phyloP scores from a whole-genome alignment of 2,113 vertebrate genomes.

The Capricornis sumatraensis region DNA sequence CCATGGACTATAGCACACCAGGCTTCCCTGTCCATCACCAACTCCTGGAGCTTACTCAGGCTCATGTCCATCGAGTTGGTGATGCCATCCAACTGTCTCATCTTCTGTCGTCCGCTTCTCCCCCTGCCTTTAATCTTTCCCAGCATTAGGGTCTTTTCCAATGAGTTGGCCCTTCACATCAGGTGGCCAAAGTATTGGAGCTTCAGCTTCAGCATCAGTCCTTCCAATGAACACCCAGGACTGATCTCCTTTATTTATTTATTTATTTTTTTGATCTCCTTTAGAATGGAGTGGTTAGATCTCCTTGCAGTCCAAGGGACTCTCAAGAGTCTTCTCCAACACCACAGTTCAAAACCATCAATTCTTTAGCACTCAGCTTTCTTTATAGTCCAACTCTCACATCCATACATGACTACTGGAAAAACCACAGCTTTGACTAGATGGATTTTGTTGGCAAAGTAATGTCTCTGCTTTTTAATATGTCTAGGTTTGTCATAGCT shows the following conservation, averaged over 20 bases:
- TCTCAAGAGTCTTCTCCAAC: not conserved
- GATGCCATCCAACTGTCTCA: not conserved
- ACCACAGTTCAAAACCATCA: not conserved
- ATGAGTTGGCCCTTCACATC: not conserved
- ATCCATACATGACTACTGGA: not conserved
- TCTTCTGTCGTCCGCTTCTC: fast-evolving
- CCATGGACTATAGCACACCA: not conserved
- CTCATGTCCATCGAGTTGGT: not conserved
- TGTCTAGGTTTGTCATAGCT: not conserved
- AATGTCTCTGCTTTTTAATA: not conserved
- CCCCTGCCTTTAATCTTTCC: not conserved
- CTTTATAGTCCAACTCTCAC: not conserved
- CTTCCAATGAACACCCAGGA: fast-evolving
- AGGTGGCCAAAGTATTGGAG: not conserved
- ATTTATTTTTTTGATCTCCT: too few relatives aligned
- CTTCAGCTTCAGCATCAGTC: not conserved
- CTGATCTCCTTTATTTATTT: not conserved
- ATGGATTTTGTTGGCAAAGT: not conserved
- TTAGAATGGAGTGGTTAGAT: not conserved
- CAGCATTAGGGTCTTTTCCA: not conserved
- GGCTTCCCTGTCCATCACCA: not conserved
- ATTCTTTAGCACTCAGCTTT: not conserved
- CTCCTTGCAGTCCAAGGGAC: not conserved
- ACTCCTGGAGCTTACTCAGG: not conserved
- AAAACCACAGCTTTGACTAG: not conserved